Conservation (phyloP, 1,140 invertebrate species). For the Solenopsis invicta region DNA sequence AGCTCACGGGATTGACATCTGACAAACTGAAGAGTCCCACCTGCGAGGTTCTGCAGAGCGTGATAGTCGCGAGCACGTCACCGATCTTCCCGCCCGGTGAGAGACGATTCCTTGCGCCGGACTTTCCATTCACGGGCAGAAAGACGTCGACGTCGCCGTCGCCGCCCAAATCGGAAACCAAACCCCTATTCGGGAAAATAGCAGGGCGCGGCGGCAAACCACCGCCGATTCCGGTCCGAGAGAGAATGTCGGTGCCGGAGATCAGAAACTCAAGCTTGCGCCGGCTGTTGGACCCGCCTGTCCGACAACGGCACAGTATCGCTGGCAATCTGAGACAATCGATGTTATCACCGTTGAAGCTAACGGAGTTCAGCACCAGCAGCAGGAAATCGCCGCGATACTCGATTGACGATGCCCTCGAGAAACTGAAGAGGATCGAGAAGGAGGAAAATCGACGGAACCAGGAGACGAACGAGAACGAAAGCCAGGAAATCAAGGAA, state of each 20-base stretch:
- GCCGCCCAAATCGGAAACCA: not conserved
- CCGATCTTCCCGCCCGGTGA: conserved; percentile 80
- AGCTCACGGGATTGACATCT: conserved; percentile 19
- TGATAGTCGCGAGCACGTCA: conserved; percentile 80
- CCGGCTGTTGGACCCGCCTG: conserved; percentile 82
- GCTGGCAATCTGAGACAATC: conserved; percentile 78
- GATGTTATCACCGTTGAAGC: conserved; percentile 67
- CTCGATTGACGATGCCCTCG: conserved; percentile 74
- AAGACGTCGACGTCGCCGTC: conserved; percentile 18
- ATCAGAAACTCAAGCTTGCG: conserved; percentile 83
- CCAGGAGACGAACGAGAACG: conserved; percentile 30
- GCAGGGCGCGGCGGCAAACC: conserved; percentile 1
- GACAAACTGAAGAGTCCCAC: conserved; percentile 71
- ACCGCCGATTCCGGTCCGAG: conserved; percentile 70
- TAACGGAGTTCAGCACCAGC: conserved; percentile 61
- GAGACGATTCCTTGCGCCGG: conserved; percentile 70
- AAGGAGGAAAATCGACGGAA: conserved; percentile 68
- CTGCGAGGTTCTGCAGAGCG: conserved; percentile 78
- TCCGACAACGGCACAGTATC: conserved; percentile 83
- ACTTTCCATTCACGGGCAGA: conserved; percentile 56
- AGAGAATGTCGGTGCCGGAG: conserved; percentile 84
- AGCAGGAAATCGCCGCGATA: conserved; percentile 53
- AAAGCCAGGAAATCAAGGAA: conserved; percentile 35
- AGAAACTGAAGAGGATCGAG: conserved; percentile 68
- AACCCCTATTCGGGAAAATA: conserved; percentile 18